phyloP scores from a whole-genome alignment of 2,888 invertebrate species.

The Palloptera scutellata region DNA sequence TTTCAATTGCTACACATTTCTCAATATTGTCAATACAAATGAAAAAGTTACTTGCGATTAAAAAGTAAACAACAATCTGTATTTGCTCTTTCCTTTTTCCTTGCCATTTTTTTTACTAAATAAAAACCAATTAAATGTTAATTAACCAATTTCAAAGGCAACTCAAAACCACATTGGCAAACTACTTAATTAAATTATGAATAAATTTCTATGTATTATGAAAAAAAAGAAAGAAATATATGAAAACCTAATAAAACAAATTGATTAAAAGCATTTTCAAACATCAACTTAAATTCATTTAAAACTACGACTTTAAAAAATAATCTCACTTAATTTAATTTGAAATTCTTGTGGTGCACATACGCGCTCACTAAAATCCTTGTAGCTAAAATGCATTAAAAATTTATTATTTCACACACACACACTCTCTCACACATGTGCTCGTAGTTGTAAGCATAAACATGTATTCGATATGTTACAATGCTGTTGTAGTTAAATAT shows the following conservation, averaged over 20 bases:
- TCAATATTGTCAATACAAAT: too few relatives aligned
- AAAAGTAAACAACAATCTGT: too few relatives aligned
- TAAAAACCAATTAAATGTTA: constrained; percentile 20
- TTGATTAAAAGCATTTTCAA: constrained; percentile 1
- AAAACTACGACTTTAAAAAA: too few relatives aligned
- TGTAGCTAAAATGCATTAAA: constrained; percentile 10
- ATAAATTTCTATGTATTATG: not conserved
- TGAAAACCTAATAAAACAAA: not conserved
- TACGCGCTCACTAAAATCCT: not conserved
- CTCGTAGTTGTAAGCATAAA: not conserved
- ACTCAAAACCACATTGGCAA: not conserved
- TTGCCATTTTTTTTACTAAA: not conserved
- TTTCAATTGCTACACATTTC: too few relatives aligned
- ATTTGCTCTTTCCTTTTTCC: too few relatives aligned
- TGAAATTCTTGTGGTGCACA: not conserved
- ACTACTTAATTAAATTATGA: not conserved
- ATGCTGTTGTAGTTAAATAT: not conserved
- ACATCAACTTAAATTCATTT: not conserved
- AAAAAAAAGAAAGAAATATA: too few relatives aligned
- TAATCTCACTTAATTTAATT: not conserved
- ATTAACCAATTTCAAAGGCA: not conserved
- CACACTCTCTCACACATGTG: not conserved
- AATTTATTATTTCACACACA: not conserved
- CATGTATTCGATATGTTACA: not conserved
- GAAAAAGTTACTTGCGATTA: too few relatives aligned